Evolutionary conservation across 2,888 invertebrate species (phyloP).

Genomic region (Homarus gammarus): DNA sequence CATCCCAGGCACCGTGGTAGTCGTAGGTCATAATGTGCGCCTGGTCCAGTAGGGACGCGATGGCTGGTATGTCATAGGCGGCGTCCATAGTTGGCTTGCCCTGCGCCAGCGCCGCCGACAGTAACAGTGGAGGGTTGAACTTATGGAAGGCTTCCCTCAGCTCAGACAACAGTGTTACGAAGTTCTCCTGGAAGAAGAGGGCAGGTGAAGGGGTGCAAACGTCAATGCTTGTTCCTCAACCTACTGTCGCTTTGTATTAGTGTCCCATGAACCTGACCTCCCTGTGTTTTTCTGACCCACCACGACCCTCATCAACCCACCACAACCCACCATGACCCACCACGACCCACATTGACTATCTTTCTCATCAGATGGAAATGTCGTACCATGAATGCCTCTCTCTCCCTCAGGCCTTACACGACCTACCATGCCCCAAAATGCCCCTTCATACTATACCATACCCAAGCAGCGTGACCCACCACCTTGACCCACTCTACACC

Average conservation of each 20-base stretch:
- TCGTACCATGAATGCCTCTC: no score
- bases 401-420: no score
- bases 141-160: slow-evolving; percentile 80
- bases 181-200: slow-evolving; percentile 80
- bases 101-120: slow-evolving; percentile 84
- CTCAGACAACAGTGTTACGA: slow-evolving; percentile 82
- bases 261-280: no score
- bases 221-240: no score
- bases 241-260: no score
- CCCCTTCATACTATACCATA: no score
- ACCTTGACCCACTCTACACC: not conserved
- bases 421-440: no score
- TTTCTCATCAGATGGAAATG: no score
- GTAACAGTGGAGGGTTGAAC: slow-evolving; percentile 81
- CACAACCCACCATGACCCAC: no score
- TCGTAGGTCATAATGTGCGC: slow-evolving; percentile 88
- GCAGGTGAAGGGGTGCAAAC: not conserved
- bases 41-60: slow-evolving; percentile 82
- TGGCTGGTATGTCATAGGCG: slow-evolving; percentile 82
- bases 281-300: no score
- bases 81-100: slow-evolving; percentile 79
- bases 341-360: no score
- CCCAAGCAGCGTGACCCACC: not conserved
- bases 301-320: no score
- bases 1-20: slow-evolving; percentile 86